Base-by-base conservation (phyloP, 2,888 invertebrate genomes). In the Hirtodrosophila trivittata region DNA sequence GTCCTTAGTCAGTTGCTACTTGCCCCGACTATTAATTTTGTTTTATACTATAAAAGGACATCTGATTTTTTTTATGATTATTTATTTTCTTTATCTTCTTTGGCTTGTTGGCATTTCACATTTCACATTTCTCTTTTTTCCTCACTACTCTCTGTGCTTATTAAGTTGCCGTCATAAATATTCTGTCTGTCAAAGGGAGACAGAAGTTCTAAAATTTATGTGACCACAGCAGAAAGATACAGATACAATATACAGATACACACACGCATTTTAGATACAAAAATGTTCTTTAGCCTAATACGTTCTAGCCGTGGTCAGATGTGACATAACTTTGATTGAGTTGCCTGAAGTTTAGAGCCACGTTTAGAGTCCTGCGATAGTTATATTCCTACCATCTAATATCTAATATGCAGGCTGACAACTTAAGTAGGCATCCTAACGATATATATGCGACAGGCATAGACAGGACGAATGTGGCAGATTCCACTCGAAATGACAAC, bases 361-460 rank as follows among this genome's bases (percentile, higher is more conserved):
- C 30, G 42, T 45, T 30, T 65, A 13, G 39, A 6, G 26, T 32
- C 1, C 10, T 13, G n/a, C n/a, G 7, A 21, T 21, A 3, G 18
- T 9, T 18, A n/a, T 18, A n/a, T 10, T 33, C 4, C 33, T 38
- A 1, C 26, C 6, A 51, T 55, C 45, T 68, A 63, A 55, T 57
- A 67, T 84, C 68, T 65, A 67, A 75, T 77, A 75, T 84, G 71
- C 81, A 84, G 86, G 67, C 71, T 67, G 81, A 86, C 84, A 82
- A 60, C 81, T 84, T 86, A 82, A 86, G 86, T 77, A 76, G 81
- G 66, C 74, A 64, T 60, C 68, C 59, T 65, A 69, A 62, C 60
- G 68, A 68, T 21, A 21, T 21, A 69, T 73, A 62, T 66, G 49
- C 57, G 78, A 73, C 70, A 80, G 49, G 35, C 82, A 62, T 47